phyloP scores from a whole-genome alignment of 2,797 vertebrate genomes.

The Buceros bicornis region DNA sequence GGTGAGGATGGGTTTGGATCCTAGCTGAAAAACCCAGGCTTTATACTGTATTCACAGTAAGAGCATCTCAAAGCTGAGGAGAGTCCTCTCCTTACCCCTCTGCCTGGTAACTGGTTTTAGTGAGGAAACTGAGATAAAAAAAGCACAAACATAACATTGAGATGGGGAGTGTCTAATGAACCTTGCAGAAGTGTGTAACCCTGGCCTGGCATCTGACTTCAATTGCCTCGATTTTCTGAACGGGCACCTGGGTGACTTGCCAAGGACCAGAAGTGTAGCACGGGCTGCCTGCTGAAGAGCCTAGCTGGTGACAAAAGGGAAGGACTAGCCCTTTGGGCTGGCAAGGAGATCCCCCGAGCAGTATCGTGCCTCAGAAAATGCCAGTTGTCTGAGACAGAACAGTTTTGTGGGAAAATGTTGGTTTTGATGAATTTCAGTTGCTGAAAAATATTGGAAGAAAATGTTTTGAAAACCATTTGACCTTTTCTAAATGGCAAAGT shows the following conservation, averaged over 20 bases:
- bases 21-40: neutral
- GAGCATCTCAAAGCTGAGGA: neutral
- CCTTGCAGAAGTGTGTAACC: neutral
- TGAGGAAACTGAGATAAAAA: neutral
- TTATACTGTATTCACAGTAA: neutral
- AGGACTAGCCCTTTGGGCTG: neutral
- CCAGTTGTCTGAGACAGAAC: slow-evolving; percentile 18
- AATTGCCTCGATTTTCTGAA: neutral
- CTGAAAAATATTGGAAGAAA: slow-evolving; percentile 52
- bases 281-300: neutral
- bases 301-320: neutral
- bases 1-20: neutral
- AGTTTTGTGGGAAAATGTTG: slow-evolving; percentile 9
- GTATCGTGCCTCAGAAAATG: neutral
- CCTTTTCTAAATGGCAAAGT: slow-evolving; percentile 70
- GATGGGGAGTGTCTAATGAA: neutral
- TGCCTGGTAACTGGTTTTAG: neutral
- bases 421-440: slow-evolving; percentile 62
- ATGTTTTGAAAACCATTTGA: slow-evolving; percentile 69
- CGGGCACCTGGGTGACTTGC: neutral
- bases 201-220: neutral
- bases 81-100: neutral
- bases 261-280: neutral
- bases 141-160: neutral
- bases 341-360: neutral